phyloP scores from a whole-genome alignment of 2,888 invertebrate genomes.

The Emmelina monodactyla region DNA sequence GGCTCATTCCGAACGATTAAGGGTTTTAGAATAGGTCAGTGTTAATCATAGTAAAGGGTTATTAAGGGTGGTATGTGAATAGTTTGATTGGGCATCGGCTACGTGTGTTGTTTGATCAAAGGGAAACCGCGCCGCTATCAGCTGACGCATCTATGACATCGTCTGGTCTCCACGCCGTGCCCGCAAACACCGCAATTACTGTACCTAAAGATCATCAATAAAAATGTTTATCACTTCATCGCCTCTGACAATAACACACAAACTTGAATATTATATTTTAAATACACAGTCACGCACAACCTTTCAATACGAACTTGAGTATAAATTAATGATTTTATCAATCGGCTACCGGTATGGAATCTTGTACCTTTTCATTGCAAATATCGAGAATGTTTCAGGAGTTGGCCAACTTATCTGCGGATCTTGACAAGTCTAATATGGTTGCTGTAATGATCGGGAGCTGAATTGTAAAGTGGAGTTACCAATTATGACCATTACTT shows the following conservation, averaged over 20 bases:
- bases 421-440: background rate
- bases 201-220: slow-evolving; percentile 62
- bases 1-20: too few relatives aligned
- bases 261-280: slow-evolving; percentile 40
- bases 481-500: slow-evolving; percentile 58
- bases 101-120: slow-evolving; percentile 47
- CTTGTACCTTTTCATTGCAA: background rate
- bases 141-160: slow-evolving; percentile 52
- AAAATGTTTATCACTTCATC: slow-evolving; percentile 64
- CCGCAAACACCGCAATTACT: slow-evolving; percentile 61
- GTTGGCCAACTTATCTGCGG: background rate
- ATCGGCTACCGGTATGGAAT: slow-evolving; percentile 19
- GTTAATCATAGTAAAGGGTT: too few relatives aligned
- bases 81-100: slow-evolving; percentile 55
- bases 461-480: slow-evolving; percentile 37
- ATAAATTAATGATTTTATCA: slow-evolving; percentile 21
- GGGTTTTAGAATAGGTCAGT: too few relatives aligned
- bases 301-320: slow-evolving; percentile 25
- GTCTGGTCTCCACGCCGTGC: slow-evolving; percentile 35
- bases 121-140: slow-evolving; percentile 43
- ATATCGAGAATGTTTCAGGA: background rate
- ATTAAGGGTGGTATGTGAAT: too few relatives aligned
- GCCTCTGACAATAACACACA: slow-evolving; percentile 47
- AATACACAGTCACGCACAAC: slow-evolving; percentile 52
- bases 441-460: slow-evolving; percentile 42